These are phyloP conservation scores for Apolygus lucorum DNA, from an alignment of 1,140 invertebrate genomes.

Conservation along the genomic window DNA sequence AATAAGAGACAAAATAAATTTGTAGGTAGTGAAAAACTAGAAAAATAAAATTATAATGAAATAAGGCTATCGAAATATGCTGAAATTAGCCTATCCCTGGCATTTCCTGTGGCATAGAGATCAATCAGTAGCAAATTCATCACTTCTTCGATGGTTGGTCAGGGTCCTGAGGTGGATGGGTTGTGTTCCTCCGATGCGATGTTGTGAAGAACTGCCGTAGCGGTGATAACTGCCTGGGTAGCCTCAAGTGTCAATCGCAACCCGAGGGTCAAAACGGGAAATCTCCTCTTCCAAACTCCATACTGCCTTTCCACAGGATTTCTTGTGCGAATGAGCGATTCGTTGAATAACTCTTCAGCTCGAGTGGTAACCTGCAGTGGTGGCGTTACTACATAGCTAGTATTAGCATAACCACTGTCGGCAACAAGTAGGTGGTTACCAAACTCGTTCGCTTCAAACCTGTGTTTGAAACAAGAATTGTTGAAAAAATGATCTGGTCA, in stretches of 20 bases:
- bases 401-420: neutral
- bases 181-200: neutral
- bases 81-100: too few relatives aligned
- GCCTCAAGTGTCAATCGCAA: neutral
- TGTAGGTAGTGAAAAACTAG: too few relatives aligned
- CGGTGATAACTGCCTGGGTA: neutral
- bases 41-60: too few relatives aligned
- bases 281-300: neutral
- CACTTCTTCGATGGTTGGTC: too few relatives aligned
- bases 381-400: neutral
- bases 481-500: too few relatives aligned
- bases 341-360: neutral
- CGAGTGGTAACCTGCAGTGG: neutral
- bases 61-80: too few relatives aligned
- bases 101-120: too few relatives aligned
- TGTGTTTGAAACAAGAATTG: too few relatives aligned
- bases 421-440: neutral
- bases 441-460: too few relatives aligned
- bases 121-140: too few relatives aligned
- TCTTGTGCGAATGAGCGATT: neutral
- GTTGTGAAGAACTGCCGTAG: neutral
- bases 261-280: neutral
- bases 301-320: neutral
- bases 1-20: too few relatives aligned
- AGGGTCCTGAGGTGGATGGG: neutral